phyloP scores from a whole-genome alignment of 2,113 vertebrate genomes.

The Sakesphorus luctuosus region DNA sequence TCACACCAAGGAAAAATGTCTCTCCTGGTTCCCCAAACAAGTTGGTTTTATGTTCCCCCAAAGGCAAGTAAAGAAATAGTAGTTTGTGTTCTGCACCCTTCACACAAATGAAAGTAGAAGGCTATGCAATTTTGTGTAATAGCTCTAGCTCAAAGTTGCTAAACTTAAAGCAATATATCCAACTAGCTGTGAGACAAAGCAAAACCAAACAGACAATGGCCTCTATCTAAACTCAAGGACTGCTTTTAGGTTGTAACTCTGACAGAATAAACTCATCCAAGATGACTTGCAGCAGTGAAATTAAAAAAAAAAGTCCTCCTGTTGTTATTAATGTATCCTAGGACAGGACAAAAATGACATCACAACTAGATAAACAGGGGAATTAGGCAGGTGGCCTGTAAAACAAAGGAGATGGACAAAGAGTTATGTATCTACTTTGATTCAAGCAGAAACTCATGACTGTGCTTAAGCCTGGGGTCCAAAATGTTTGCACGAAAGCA shows the following conservation, averaged over 20 bases:
- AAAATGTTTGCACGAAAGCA: neutral
- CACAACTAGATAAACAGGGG: neutral
- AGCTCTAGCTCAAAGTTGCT: neutral
- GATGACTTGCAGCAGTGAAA: neutral
- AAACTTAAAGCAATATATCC: neutral
- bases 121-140: neutral
- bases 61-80: neutral
- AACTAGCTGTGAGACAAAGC: neutral
- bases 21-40: neutral
- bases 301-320: neutral
- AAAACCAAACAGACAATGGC: neutral
- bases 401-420: neutral
- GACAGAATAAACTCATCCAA: neutral
- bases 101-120: neutral
- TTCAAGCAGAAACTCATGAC: neutral
- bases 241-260: neutral
- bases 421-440: neutral
- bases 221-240: neutral
- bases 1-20: neutral
- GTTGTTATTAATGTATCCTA: neutral
- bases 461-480: neutral
- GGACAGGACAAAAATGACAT: neutral
- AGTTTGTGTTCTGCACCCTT: neutral
- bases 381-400: neutral
- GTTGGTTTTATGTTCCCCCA: neutral